Evolutionary conservation across 1,140 invertebrate species (phyloP), one percentile per base, ranked within the genome.

Genomic region (Drosophila athabasca): DNA sequence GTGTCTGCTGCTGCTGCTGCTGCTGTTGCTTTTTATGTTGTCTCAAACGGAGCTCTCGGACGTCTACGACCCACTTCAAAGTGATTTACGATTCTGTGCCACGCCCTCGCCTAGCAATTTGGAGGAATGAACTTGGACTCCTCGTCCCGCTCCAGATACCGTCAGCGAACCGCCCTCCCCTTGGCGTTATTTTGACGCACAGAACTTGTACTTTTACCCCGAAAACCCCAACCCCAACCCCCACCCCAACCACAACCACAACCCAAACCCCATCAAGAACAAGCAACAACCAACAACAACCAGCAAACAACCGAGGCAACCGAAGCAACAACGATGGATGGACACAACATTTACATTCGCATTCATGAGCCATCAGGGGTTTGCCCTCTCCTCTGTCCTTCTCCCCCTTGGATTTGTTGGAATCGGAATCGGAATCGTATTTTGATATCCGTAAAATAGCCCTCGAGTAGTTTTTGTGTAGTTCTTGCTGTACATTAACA

Each of bases 61-160:
- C 81, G 89, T 83, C 89, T 89, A 83, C 89, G 89, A 90, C 90
- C 89, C 90, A 91, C 90, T 91, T 91, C 90, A 91, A 91, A 90
- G 85, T 91, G 90, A 91, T 91, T 91, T 91, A 91, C 90, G 90
- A 90, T 91, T 88, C 72, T 79, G 64, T 58, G 90, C 79, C 84
- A 91, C 90, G 89, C 90, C 90, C 73, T 90, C 70, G 79, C 81
- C 90, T 84, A 90, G 79, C 89, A 83, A 90, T 83, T 89, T 82
- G 67, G 83, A 88, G 70, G 70, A 84, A 80, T 68, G 76, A 84
- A 76, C 73, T 70, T 76, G 74, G 74, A 77, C 73, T 76, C 29
- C 68, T 60, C 62, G 50, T 45, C 19, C 24, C 50, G 29, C 39
- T 44, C 39, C 45, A 31, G 7, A 17, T 24, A 6, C 26, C 24